phyloP scores from a whole-genome alignment of 2,797 vertebrate species.

The Poeciliopsis paucimaculata region DNA sequence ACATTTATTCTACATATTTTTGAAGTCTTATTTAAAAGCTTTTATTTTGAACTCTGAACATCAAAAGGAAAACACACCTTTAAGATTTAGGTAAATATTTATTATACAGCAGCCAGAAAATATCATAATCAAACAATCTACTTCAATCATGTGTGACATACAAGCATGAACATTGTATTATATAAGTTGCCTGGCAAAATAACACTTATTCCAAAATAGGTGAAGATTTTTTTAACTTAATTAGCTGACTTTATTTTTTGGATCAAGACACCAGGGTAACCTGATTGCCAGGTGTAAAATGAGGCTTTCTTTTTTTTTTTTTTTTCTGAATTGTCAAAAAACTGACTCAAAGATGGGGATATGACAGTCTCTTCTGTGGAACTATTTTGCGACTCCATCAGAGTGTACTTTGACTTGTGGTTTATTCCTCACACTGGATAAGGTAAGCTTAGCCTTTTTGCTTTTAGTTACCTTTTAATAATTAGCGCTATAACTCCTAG shows the following conservation, averaged over 20 bases:
- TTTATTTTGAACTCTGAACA: neutral
- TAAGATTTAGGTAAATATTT: neutral
- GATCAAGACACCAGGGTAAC: neutral
- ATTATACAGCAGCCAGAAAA: neutral
- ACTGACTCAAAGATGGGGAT: neutral
- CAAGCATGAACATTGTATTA: neutral
- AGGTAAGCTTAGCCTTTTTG: neutral
- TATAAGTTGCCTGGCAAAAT: neutral
- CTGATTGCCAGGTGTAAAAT: neutral
- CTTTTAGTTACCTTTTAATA: neutral
- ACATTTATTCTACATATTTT: neutral
- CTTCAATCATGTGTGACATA: neutral
- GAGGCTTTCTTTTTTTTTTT: too few relatives aligned
- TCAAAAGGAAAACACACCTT: neutral
- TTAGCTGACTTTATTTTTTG: neutral
- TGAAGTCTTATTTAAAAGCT: neutral
- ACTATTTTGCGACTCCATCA: neutral
- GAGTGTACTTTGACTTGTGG: neutral
- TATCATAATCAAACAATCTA: neutral
- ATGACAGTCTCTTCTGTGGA: neutral
- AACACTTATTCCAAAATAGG: neutral
- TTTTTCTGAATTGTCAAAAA: neutral
- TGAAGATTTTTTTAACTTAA: neutral
- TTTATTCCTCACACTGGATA: neutral
- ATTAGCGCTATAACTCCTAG: neutral